These are phyloP conservation scores for Callochromis pleurospilus DNA, from an alignment of 2,113 vertebrate genomes.

Conservation along the genomic window DNA sequence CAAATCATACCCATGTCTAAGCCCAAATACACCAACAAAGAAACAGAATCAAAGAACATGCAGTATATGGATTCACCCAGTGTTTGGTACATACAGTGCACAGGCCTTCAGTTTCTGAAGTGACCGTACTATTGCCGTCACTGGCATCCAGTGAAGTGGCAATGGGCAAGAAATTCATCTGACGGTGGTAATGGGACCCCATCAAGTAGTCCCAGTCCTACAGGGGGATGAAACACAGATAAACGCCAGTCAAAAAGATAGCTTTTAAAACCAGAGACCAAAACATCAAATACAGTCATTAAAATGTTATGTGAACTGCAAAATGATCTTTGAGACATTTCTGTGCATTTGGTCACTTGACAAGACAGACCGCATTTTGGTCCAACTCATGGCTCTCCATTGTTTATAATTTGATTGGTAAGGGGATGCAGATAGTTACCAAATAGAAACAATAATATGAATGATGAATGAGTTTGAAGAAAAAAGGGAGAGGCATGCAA, in stretches of 20 bases:
- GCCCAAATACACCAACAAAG: neutral
- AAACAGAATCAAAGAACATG: neutral
- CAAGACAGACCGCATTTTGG: neutral
- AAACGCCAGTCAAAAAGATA: neutral
- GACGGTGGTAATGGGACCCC: constrained; percentile 86
- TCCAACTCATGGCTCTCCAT: neutral
- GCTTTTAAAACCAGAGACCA: neutral
- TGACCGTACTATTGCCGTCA: neutral
- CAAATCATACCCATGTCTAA: neutral
- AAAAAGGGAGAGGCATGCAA: neutral
- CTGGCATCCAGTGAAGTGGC: constrained; percentile 33
- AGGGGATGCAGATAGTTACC: neutral
- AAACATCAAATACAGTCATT: neutral
- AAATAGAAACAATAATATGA: neutral
- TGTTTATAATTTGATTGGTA: neutral
- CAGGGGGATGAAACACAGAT: neutral
- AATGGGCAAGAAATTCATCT: constrained; percentile 77
- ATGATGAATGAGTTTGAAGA: neutral
- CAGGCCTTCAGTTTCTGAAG: constrained; percentile 44
- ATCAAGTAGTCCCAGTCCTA: constrained; percentile 94
- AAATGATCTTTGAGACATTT: neutral
- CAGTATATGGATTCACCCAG: neutral
- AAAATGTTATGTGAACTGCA: neutral
- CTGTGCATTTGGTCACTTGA: neutral
- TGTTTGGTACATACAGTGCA: constrained; percentile 19